A percentile compares a stretch with the other conserved stretches of the same genome.
Conservation (phyloP, 2,888 invertebrate species). For the Cecidostiba fungosa region DNA sequence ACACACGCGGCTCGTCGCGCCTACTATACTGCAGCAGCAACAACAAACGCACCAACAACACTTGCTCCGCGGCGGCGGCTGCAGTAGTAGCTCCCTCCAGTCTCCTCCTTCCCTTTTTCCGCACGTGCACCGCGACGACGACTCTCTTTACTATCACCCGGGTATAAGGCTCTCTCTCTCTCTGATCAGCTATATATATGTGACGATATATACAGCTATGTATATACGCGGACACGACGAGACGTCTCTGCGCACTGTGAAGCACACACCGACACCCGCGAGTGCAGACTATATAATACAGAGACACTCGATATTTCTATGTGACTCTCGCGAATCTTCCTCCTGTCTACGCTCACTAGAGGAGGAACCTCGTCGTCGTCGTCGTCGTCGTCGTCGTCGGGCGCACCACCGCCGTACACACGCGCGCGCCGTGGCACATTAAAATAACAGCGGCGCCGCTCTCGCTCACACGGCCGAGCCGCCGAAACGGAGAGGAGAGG, state of each 20-base stretch:
- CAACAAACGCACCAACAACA: constrained; percentile 75
- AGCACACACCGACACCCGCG: constrained; percentile 5
- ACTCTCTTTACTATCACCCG: too few species aligned
- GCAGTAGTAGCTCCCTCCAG: not conserved
- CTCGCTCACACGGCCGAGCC: constrained; percentile 13
- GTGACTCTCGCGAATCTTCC: not conserved
- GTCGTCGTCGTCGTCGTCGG: constrained; percentile 18
- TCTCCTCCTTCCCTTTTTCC: not conserved
- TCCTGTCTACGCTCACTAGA: not conserved
- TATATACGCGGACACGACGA: not conserved
- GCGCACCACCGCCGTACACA: constrained; percentile 29
- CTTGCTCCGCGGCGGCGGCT: not conserved
- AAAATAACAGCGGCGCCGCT: constrained; percentile 68
- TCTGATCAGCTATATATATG: not conserved
- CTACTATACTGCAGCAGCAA: not conserved
- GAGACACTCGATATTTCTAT: not conserved
- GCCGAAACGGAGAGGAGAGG: constrained; percentile 17
- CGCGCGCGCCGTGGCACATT: constrained; percentile 71
- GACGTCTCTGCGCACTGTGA: not conserved
- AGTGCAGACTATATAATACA: too few species aligned
- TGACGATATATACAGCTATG: not conserved
- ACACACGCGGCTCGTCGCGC: constrained; percentile 78
- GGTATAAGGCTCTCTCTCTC: too few species aligned
- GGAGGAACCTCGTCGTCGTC: constrained; percentile 7
- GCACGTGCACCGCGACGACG: constrained; percentile 1